These are phyloP conservation scores for Malthinus seriepunctatus DNA, from an alignment of 2,888 invertebrate species.

Conservation along the genomic window DNA sequence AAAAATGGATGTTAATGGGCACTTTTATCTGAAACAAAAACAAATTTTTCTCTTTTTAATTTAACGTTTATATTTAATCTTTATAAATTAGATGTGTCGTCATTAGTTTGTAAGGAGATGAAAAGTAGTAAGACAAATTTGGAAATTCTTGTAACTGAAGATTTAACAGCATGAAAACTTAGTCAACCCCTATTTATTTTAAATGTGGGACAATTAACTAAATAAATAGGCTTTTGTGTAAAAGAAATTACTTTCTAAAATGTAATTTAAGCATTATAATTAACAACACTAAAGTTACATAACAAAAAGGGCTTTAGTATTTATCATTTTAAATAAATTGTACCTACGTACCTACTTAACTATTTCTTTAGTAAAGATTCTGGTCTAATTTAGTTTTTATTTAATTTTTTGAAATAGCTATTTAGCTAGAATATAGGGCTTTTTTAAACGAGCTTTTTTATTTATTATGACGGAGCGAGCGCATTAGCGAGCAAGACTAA, in stretches of 20 bases:
- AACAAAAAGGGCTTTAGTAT: not conserved
- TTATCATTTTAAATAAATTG: not conserved
- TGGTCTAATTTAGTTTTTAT: no score
- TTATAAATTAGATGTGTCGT: conserved; percentile 10
- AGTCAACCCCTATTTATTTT: conserved; percentile 11
- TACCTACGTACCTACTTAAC: not conserved
- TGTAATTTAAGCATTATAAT: not conserved
- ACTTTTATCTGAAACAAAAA: conserved; percentile 24
- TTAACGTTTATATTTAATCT: conserved; percentile 11
- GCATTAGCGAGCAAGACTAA: no score
- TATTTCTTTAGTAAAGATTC: no score
- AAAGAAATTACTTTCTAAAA: not conserved
- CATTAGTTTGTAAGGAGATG: conserved; percentile 13
- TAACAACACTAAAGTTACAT: no score
- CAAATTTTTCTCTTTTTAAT: not conserved
- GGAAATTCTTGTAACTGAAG: conserved; percentile 9
- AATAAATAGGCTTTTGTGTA: conserved; percentile 7
- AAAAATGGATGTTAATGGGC: conserved; percentile 21
- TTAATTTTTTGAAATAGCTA: no score
- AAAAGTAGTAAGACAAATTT: conserved; percentile 6
- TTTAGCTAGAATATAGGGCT: no score
- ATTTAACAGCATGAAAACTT: conserved; percentile 3
- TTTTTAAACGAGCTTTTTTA: no score
- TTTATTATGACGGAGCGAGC: no score
- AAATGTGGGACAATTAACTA: conserved; percentile 11